Evolutionary conservation across 2,888 invertebrate genomes (phyloP), one percentile per base, ranked within the genome.

Genomic region (Asteroscopus sphinx): DNA sequence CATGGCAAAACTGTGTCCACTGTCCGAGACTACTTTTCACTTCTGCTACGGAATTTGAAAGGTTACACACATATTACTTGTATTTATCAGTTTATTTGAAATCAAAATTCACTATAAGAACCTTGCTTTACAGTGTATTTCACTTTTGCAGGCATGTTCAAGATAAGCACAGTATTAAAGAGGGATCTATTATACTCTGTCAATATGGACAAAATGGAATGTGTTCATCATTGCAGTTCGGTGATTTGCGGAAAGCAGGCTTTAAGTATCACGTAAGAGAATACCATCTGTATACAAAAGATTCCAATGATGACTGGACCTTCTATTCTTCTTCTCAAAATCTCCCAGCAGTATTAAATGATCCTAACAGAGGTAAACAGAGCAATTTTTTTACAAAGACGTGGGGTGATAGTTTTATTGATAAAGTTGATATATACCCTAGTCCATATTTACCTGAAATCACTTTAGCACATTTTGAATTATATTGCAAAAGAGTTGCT

Each of bases 341-440:
- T 91, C 95, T 99, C 69, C 98, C 99, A 32, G 98, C 99, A 55
- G 98, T 98, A 71, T 95, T 99, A 64, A 99, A 99, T 92, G 99
- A 99, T 90, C 99, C 99, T 0, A 96, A 97, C 66, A 96, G 97
- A 82, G 97, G 98, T 70, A 99, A 98, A 90, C 97, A 98, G 87
- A 96, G 95, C 67, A 96, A 99, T 88, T 98, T 99, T 83, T 99
- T 99, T 83, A 99, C 99, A 0, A 98, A 98, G 88, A 98, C 98
- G 63, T 99, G 99, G 99, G 99, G 99, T 39, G 99, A 99, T 80
- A 95, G 96, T 58, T 99, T 99, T 90, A 96, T 98, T 15, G 99
- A 99, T 66, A 96, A 97, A 79, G 94, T 95, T 21, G 95, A 96
- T 40, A 96, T 99, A 76, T 95, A 96, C 33, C 96, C 96, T 71